Conservation (phyloP, 2,888 invertebrate genomes). For the Thereva unica region DNA sequence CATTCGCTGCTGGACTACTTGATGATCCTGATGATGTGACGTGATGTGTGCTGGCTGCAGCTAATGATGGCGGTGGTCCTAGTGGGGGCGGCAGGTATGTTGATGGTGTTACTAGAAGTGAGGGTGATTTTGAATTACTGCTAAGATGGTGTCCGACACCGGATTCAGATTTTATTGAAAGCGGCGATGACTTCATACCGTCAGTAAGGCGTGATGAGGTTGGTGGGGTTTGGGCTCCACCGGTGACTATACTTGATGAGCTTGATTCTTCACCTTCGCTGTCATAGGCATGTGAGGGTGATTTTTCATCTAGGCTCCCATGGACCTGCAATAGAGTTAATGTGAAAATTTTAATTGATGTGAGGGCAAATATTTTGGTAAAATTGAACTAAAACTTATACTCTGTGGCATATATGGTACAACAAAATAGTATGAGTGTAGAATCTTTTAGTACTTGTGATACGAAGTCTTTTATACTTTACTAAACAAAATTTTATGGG, state of each 20-base stretch:
- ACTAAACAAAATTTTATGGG: too few relatives aligned
- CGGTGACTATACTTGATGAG: constrained; percentile 66
- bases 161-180: constrained; percentile 56
- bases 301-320: constrained; percentile 69
- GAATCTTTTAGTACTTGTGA: too few relatives aligned
- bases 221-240: constrained; percentile 58
- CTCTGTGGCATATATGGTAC: too few relatives aligned
- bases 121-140: constrained; percentile 43
- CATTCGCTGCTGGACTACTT: constrained; percentile 48
- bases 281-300: constrained; percentile 74
- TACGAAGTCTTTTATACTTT: too few relatives aligned
- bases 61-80: constrained; percentile 51
- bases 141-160: constrained; percentile 34
- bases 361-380: too few relatives aligned
- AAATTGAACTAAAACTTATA: too few relatives aligned
- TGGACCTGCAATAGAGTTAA: constrained; percentile 62
- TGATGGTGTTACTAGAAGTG: constrained; percentile 48
- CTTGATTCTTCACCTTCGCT: constrained; percentile 88
- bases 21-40: constrained; percentile 47
- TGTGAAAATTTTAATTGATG: too few relatives aligned
- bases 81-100: constrained; percentile 56
- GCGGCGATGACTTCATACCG: constrained; percentile 54
- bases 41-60: constrained; percentile 44
- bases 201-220: constrained; percentile 49
- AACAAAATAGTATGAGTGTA: too few relatives aligned